Evolutionary conservation across 2,888 invertebrate genomes (phyloP).

Genomic region (Colostygia pectinataria): DNA sequence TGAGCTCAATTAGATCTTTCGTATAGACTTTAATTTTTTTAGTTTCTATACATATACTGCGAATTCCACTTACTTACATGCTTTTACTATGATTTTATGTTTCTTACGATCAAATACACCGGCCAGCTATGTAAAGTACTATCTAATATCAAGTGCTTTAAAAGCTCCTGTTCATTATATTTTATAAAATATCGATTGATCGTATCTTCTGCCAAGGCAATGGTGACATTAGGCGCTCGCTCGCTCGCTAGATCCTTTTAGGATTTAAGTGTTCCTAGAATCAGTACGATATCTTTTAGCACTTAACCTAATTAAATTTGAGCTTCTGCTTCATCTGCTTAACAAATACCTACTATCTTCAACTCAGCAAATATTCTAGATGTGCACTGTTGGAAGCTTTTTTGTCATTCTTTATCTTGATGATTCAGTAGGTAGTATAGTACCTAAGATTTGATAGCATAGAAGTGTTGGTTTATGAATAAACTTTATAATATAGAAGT

Average conservation of each 20-base stretch:
- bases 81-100: conserved; percentile 9
- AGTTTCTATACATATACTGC: no score
- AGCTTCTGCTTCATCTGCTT: neutral
- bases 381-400: no score
- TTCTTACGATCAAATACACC: conserved; percentile 5
- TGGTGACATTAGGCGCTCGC: conserved; percentile 8
- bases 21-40: conserved; percentile 18
- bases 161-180: conserved; percentile 11
- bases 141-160: conserved; percentile 19
- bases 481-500: no score
- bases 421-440: no score
- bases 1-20: conserved; percentile 18
- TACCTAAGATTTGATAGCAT: no score
- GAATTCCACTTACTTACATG: conserved; percentile 19
- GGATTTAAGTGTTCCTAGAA: conserved; percentile 7
- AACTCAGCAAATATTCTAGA: no score
- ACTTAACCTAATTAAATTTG: conserved; percentile 13
- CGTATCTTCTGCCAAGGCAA: neutral
- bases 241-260: neutral
- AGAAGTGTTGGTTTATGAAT: no score
- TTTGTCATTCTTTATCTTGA: no score
- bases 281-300: conserved; percentile 1
- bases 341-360: no score
- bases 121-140: neutral
- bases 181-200: conserved; percentile 13